Conservation (phyloP, 2,888 invertebrate species). For the Fissipunctia ypsillon region DNA sequence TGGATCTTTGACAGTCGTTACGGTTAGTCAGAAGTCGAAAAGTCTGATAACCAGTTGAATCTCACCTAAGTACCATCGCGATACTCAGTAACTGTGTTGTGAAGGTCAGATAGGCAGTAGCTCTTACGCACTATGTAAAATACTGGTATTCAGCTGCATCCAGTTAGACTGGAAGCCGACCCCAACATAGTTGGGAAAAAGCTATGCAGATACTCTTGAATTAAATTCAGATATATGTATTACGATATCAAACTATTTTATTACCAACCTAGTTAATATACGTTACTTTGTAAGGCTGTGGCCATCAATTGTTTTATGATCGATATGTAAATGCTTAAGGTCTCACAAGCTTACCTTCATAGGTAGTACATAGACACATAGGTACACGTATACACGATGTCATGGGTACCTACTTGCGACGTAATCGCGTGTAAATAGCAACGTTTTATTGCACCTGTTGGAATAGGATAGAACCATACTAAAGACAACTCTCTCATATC, state of each 20-base stretch:
- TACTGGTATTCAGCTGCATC: background rate
- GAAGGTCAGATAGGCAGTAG: too few relatives aligned
- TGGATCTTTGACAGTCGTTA: too few relatives aligned
- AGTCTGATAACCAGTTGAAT: too few relatives aligned
- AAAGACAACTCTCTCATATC: slow-evolving; percentile 22
- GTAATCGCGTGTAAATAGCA: slow-evolving; percentile 30
- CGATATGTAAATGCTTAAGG: slow-evolving; percentile 59
- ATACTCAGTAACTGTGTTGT: too few relatives aligned
- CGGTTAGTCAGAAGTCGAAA: too few relatives aligned
- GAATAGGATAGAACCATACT: slow-evolving; percentile 12
- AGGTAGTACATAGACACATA: background rate
- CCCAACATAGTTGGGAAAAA: background rate
- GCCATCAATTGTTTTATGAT: slow-evolving; percentile 56
- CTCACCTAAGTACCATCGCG: too few relatives aligned
- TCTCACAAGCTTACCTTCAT: slow-evolving; percentile 30
- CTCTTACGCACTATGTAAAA: background rate
- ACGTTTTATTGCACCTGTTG: slow-evolving; percentile 53
- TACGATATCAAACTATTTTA: slow-evolving; percentile 19
- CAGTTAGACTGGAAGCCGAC: too few relatives aligned
- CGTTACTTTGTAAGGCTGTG: slow-evolving; percentile 34
- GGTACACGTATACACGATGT: slow-evolving; percentile 24
- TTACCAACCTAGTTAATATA: slow-evolving; percentile 5
- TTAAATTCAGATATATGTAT: slow-evolving; percentile 6
- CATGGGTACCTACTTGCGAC: slow-evolving; percentile 27
- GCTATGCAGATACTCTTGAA: background rate